phyloP scores from a whole-genome alignment of 2,888 invertebrate genomes.

The Odontocolon sp. region DNA sequence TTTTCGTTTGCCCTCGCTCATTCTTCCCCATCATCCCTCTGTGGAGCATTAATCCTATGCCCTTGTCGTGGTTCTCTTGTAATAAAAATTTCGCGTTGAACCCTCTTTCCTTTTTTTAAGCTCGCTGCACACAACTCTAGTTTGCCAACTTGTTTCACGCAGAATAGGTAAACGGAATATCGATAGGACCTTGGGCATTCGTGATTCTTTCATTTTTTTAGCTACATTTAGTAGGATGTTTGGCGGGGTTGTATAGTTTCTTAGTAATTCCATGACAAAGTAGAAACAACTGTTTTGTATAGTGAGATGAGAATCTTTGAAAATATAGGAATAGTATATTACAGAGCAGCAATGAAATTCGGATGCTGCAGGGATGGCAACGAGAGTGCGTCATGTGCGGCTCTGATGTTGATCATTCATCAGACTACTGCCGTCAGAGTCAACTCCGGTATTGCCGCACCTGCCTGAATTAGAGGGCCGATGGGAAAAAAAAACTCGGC shows the following conservation, averaged over 20 bases:
- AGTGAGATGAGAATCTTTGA: no score
- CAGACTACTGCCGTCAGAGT: conserved; percentile 42
- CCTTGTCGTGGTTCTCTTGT: conserved; percentile 11
- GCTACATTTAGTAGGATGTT: no score
- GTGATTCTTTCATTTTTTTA: no score
- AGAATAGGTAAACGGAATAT: not conserved
- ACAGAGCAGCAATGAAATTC: no score
- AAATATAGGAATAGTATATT: no score
- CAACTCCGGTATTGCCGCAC: conserved; percentile 35
- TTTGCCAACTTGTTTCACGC: not conserved
- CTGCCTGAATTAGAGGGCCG: conserved; percentile 69
- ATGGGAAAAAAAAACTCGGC: conserved; percentile 69
- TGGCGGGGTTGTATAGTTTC: no score
- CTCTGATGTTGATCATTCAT: not conserved
- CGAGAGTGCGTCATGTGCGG: not conserved
- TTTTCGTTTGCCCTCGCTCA: conserved; percentile 45
- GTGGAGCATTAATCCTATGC: conserved; percentile 25
- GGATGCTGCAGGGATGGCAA: not conserved
- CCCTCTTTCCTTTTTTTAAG: no score
- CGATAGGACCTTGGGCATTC: no score
- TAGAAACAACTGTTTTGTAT: no score
- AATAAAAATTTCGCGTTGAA: conserved; percentile 22
- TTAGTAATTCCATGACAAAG: no score
- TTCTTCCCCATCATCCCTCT: conserved; percentile 51
- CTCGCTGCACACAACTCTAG: not conserved